Evolutionary conservation across 2,113 vertebrate genomes (phyloP).

Genomic region (Corythoichthys haematopterus): DNA sequence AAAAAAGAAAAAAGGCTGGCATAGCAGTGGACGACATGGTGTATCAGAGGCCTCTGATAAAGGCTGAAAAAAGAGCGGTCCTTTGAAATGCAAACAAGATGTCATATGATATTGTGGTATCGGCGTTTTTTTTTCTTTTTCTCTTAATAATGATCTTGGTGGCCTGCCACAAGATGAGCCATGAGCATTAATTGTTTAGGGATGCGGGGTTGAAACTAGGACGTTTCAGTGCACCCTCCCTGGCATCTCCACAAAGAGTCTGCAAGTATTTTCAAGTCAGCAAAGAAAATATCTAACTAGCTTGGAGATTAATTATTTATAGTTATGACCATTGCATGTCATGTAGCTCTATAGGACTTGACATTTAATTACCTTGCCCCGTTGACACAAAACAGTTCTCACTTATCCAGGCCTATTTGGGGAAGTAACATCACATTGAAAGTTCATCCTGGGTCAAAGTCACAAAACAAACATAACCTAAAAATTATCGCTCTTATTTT

Average conservation of each 20-base stretch:
- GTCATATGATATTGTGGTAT: constrained; percentile 52
- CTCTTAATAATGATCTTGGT: constrained; percentile 65
- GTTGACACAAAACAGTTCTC: constrained; percentile 2
- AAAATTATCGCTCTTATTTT: constrained; percentile 63
- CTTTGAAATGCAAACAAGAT: constrained; percentile 72
- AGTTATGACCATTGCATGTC: constrained; percentile 42
- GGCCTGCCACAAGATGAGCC: constrained; percentile 59
- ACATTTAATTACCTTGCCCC: constrained; percentile 30
- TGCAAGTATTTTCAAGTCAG: constrained; percentile 45
- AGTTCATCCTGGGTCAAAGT: constrained; percentile 12
- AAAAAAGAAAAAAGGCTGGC: constrained; percentile 50
- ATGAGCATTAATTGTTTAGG: constrained; percentile 62
- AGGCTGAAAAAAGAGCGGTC: constrained; percentile 39
- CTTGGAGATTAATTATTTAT: constrained; percentile 50
- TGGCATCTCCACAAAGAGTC: constrained; percentile 62
- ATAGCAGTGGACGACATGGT: constrained; percentile 48
- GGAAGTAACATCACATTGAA: constrained; percentile 21
- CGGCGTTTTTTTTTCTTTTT: constrained; percentile 33
- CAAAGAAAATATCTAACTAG: constrained; percentile 39
- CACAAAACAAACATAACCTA: constrained; percentile 46
- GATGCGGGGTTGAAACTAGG: constrained; percentile 59
- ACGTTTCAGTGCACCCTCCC: constrained; percentile 31
- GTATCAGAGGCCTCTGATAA: constrained; percentile 44
- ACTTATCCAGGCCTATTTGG: constrained; percentile 31
- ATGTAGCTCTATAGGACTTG: constrained; percentile 16